Percentiles rank a stretch among this genome's conserved stretches.
Evolutionary conservation across 2,888 invertebrate species (phyloP).

Genomic region (Dasysyrphus tricinctus): DNA sequence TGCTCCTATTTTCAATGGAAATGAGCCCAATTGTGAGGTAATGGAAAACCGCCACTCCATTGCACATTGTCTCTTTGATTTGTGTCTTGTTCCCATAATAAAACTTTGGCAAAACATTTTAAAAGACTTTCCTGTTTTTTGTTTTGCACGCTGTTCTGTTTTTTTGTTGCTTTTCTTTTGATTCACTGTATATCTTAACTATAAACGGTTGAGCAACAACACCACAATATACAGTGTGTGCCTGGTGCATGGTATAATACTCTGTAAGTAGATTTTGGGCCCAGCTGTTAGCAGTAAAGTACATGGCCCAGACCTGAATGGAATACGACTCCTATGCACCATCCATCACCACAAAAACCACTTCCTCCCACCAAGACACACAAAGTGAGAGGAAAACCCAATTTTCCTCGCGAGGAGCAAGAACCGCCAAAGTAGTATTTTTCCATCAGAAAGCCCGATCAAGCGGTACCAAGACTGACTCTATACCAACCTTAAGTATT

Average conservation of each 20-base stretch:
- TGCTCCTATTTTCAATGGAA: slow-evolving; percentile 68
- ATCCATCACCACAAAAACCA: slow-evolving; percentile 65
- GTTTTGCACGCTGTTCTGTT: slow-evolving; percentile 11
- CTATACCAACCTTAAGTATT: neutral
- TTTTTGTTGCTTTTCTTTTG: neutral
- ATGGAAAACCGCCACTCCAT: slow-evolving; percentile 58
- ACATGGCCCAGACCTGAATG: slow-evolving; percentile 74
- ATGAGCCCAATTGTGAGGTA: slow-evolving; percentile 62
- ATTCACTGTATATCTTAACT: slow-evolving; percentile 16
- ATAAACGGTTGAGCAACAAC: slow-evolving; percentile 59
- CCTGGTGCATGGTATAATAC: neutral
- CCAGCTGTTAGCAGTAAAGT: slow-evolving; percentile 69
- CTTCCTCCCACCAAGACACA: slow-evolving; percentile 58
- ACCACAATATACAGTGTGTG: neutral
- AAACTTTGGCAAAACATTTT: slow-evolving; percentile 65
- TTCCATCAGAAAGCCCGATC: slow-evolving; percentile 40
- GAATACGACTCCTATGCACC: slow-evolving; percentile 61
- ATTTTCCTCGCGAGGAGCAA: slow-evolving; percentile 67
- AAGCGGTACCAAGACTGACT: slow-evolving; percentile 45
- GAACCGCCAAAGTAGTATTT: slow-evolving; percentile 46
- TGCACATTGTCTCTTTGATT: slow-evolving; percentile 73
- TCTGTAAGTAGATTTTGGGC: slow-evolving; percentile 37
- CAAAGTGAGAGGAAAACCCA: slow-evolving; percentile 51
- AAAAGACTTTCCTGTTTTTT: slow-evolving; percentile 55
- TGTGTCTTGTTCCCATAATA: slow-evolving; percentile 73